These are phyloP conservation scores for Lycophotia porphyrea DNA, from an alignment of 2,888 invertebrate genomes.

Conservation along the genomic window DNA sequence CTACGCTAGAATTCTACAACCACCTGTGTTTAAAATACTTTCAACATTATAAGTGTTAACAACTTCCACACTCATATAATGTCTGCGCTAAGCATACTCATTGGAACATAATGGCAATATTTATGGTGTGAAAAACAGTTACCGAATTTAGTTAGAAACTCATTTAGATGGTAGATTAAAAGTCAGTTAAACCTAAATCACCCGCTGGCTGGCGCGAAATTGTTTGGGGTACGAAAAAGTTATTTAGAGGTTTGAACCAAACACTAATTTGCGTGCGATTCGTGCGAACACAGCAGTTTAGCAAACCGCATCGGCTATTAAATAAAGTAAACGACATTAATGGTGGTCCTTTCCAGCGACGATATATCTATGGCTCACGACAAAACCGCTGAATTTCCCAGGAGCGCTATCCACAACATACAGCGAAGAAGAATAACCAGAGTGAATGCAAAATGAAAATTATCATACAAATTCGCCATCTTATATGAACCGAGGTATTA, in stretches of 20 bases:
- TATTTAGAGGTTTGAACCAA: slow-evolving; percentile 58
- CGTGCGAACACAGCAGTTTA: slow-evolving; percentile 59
- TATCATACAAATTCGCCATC: slow-evolving; percentile 89
- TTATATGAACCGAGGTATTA: slow-evolving; percentile 86
- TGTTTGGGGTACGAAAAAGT: slow-evolving; percentile 60
- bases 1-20: neutral
- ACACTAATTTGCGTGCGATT: slow-evolving; percentile 55
- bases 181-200: slow-evolving; percentile 53
- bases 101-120: slow-evolving; percentile 44
- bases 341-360: slow-evolving; percentile 50
- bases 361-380: slow-evolving; percentile 72
- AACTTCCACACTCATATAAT: slow-evolving; percentile 18
- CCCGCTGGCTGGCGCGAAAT: slow-evolving; percentile 39
- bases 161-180: slow-evolving; percentile 58
- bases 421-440: slow-evolving; percentile 85
- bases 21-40: slow-evolving; percentile 2
- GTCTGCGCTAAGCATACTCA: slow-evolving; percentile 9
- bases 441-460: slow-evolving; percentile 90
- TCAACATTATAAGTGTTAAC: slow-evolving; percentile 8
- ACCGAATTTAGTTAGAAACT: slow-evolving; percentile 59
- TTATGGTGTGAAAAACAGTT: slow-evolving; percentile 49
- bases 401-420: slow-evolving; percentile 87
- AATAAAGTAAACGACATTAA: slow-evolving; percentile 55
- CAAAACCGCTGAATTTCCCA: slow-evolving; percentile 87
- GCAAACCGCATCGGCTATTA: slow-evolving; percentile 56